phyloP scores from a whole-genome alignment of 2,888 invertebrate genomes.

The Melieria picta region DNA sequence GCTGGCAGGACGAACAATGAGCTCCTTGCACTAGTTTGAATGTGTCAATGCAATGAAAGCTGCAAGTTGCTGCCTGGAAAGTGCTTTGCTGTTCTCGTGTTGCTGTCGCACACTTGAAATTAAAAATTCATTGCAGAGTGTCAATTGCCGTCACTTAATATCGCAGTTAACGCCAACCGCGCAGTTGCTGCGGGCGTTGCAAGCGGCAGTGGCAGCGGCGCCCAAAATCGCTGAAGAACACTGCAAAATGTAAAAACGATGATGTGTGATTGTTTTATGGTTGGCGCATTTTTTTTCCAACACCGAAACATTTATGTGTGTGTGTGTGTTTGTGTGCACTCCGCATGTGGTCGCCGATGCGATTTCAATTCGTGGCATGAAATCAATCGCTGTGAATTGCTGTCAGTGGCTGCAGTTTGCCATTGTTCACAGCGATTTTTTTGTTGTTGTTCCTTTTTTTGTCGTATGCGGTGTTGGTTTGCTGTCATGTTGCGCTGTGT shows the following conservation, averaged over 20 bases:
- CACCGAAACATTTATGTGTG: background rate
- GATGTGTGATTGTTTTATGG: constrained; percentile 24
- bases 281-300: background rate
- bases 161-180: constrained; percentile 21
- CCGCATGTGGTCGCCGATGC: constrained; percentile 8
- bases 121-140: constrained; percentile 63
- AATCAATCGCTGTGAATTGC: constrained; percentile 15
- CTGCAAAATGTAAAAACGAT: constrained; percentile 22
- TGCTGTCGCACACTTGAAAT: constrained; percentile 46
- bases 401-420: constrained; percentile 21
- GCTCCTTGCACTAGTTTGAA: background rate
- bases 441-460: constrained; percentile 1
- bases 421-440: constrained; percentile 29
- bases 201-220: constrained; percentile 11
- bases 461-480: background rate
- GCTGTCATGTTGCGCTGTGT: background rate
- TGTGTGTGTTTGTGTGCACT: background rate
- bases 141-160: constrained; percentile 43
- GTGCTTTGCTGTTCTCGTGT: too few relatives aligned
- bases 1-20: too few relatives aligned
- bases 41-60: background rate
- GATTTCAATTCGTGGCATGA: constrained; percentile 21
- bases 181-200: constrained; percentile 16
- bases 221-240: background rate
- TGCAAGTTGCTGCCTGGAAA: too few relatives aligned